phyloP scores from a whole-genome alignment of 2,888 invertebrate genomes.

The Idaea dimidiata region DNA sequence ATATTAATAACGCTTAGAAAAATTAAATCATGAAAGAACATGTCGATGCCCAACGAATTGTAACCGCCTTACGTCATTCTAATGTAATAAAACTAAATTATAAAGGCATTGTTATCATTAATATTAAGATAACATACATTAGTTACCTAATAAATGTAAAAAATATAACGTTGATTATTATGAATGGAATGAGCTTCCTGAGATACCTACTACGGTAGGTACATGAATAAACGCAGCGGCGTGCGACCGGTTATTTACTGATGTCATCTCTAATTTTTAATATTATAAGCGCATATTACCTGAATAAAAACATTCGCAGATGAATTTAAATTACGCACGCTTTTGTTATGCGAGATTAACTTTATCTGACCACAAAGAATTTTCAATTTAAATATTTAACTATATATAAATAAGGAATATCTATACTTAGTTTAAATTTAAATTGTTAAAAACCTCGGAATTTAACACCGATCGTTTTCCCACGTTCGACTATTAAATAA shows the following conservation, averaged over 20 bases:
- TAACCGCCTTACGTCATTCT: neutral
- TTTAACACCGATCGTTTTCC: neutral
- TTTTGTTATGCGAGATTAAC: conserved; percentile 6
- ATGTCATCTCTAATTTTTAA: conserved; percentile 4
- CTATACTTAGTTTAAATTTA: neutral
- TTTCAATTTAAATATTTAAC: neutral
- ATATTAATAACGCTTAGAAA: too few species aligned
- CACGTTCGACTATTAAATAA: neutral
- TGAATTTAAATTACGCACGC: conserved; percentile 9
- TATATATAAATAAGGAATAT: neutral
- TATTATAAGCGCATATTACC: neutral
- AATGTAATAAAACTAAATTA: neutral
- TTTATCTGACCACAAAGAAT: neutral
- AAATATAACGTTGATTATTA: neutral
- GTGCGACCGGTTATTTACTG: neutral
- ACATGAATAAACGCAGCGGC: conserved; percentile 1
- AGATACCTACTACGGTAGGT: conserved; percentile 1
- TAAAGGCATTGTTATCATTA: neutral
- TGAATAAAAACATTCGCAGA: conserved; percentile 6
- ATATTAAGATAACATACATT: neutral
- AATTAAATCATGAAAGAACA: too few species aligned
- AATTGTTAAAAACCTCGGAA: neutral
- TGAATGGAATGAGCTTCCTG: neutral
- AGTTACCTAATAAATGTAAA: neutral
- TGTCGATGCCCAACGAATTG: too few species aligned